Evolutionary conservation across 2,113 vertebrate genomes (phyloP), one percentile per base, ranked within the genome.

Genomic region (Microcebus ravelobensis): DNA sequence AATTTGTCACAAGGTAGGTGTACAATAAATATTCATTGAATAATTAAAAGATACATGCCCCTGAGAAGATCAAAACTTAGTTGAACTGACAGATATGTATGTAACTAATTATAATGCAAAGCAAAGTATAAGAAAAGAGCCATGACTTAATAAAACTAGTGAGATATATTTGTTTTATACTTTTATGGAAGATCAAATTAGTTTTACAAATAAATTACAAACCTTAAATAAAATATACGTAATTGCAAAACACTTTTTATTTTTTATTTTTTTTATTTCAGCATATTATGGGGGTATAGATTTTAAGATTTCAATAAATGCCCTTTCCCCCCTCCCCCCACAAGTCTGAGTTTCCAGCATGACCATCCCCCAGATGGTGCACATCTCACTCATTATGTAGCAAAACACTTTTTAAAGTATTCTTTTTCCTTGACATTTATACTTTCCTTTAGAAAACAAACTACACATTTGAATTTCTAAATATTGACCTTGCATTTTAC

Each of bases 401-500:
- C 36, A n/a, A 36, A 90, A 36, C 18, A 48, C 81, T 90, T 90
- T 94, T 63, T 31, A 65, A 94, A 88, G 14, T 82, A 50, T 87
- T 21, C 23, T 82, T 39, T 93, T 85, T 45, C 34, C 27, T 81
- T 90, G 70, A 25, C 79, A 92, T n/a, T 79, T 94, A 71, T 83
- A 90, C 27, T 83, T 94, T 95, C 20, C 13, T 89, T 91, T 85
- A 70, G 31, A 95, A 97, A 91, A 87, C 73, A 59, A 90, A 52
- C n/a, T 68, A 48, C 20, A 63, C 11, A 71, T 83, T 92, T 85
- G 27, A 55, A 92, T 76, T 81, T 93, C 87, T 59, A 82, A 92
- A 88, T 74, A 65, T 45, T 88, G 20, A 39, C 23, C 88, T 84
- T 68, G 12, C 63, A 82, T 91, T 85, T 90, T 89, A 91, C 4